These are phyloP conservation scores for Ctenochaetus hawaiiensis DNA, from an alignment of 2,797 vertebrate species.

Conservation along the genomic window DNA sequence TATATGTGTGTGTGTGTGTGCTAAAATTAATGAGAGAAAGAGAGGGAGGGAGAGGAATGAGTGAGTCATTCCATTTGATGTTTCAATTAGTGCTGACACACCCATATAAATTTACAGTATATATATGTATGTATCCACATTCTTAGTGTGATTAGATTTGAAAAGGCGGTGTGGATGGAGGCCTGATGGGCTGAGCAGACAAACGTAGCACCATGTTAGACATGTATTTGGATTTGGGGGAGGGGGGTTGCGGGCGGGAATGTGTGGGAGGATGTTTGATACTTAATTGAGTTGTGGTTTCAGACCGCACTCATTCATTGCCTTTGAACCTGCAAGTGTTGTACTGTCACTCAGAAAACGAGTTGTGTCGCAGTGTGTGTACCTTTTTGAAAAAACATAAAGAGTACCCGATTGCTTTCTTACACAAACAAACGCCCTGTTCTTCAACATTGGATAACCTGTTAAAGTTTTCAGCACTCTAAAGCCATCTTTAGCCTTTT, in stretches of 20 bases:
- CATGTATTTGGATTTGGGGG: constrained; percentile 23
- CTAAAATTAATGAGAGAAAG: too few relatives aligned
- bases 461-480: constrained; percentile 29
- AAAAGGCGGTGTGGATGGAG: constrained; percentile 41
- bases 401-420: constrained; percentile 71
- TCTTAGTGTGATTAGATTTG: constrained; percentile 70
- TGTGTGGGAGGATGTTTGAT: constrained; percentile 16
- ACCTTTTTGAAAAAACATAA: constrained; percentile 56
- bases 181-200: constrained; percentile 57
- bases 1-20: too few relatives aligned
- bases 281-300: constrained; percentile 47
- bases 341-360: constrained; percentile 59
- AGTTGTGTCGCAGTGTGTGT: constrained; percentile 52
- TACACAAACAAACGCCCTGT: constrained; percentile 45
- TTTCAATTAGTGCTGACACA: constrained; percentile 52
- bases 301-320: constrained; percentile 60
- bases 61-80: constrained; percentile 69
- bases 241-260: not conserved
- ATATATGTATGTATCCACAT: constrained; percentile 59
- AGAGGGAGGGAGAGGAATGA: too few relatives aligned
- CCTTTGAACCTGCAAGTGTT: constrained; percentile 75
- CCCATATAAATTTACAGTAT: constrained; percentile 62
- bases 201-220: constrained; percentile 61
- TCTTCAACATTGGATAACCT: constrained; percentile 46
- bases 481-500: constrained; percentile 69